These are phyloP conservation scores for Pseudococcus jackbeardsleyi DNA, from an alignment of 2,888 invertebrate genomes.

Conservation along the genomic window DNA sequence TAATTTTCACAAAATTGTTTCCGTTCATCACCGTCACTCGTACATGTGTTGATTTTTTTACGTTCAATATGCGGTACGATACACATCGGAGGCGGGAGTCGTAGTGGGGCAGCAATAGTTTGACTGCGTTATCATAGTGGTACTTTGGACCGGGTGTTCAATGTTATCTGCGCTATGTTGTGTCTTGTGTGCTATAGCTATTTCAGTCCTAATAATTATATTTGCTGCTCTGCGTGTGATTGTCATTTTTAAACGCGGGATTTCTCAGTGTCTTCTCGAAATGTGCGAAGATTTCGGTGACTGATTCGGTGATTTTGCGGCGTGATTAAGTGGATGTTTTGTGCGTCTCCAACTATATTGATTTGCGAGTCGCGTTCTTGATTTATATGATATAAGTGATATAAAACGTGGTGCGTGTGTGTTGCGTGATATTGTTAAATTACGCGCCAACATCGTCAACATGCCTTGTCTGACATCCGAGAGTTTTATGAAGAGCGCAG, in stretches of 20 bases:
- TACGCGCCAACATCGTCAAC: background rate
- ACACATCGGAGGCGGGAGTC: background rate
- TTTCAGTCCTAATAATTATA: conserved; percentile 34
- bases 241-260: background rate
- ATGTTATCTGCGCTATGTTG: background rate
- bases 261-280: background rate
- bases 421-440: conserved; percentile 24
- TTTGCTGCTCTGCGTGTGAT: conserved; percentile 11
- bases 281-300: background rate
- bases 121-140: conserved; percentile 14
- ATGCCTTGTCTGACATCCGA: conserved; percentile 57
- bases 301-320: background rate
- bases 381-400: background rate
- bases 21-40: background rate
- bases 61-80: conserved; percentile 30
- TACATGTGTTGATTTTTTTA: conserved; percentile 36
- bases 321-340: background rate
- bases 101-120: conserved; percentile 35
- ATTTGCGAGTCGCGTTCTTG: conserved; percentile 1
- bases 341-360: background rate
- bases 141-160: conserved; percentile 50
- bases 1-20: conserved; percentile 28
- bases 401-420: conserved; percentile 3
- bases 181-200: background rate
- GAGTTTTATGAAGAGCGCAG: conserved; percentile 23